Conservation (phyloP, 2,113 vertebrate genomes). For the Anarrhichthys ocellatus region DNA sequence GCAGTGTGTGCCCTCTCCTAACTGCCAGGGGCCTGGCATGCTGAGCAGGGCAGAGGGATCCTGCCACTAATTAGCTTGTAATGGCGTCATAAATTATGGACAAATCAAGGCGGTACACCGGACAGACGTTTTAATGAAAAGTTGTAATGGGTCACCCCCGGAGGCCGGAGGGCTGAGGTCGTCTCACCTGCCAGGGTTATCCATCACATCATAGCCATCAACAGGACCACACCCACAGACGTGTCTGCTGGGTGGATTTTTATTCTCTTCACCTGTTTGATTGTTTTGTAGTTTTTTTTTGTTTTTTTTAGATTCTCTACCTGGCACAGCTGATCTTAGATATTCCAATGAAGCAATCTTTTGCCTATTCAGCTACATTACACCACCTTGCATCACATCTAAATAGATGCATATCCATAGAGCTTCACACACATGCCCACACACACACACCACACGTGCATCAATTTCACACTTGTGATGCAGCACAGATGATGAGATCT, state of each 20-base stretch:
- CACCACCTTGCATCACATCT: conserved; percentile 52
- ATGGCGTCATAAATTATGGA: conserved; percentile 94
- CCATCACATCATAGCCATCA: conserved; percentile 70
- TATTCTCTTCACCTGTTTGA: conserved; percentile 22
- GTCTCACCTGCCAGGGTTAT: conserved; percentile 74
- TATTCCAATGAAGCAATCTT: conserved; percentile 40
- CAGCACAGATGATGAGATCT: conserved; percentile 42
- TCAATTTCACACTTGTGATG: conserved; percentile 38
- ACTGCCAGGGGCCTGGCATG: conserved; percentile 84
- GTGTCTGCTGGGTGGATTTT: conserved; percentile 8
- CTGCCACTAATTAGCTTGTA: conserved; percentile 93
- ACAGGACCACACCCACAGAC: conserved; percentile 48
- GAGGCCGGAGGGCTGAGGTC: conserved; percentile 71
- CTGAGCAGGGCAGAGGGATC: conserved; percentile 87
- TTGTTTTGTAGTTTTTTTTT: conserved; percentile 18
- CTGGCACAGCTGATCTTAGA: conserved; percentile 22
- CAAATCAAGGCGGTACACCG: conserved; percentile 90
- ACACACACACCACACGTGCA: conserved; percentile 20
- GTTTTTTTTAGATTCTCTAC: conserved; percentile 10
- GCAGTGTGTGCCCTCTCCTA: conserved; percentile 60
- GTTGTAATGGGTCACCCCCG: conserved; percentile 87
- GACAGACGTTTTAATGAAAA: conserved; percentile 89
- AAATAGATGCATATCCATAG: conserved; percentile 30
- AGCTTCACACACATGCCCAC: conserved; percentile 26
- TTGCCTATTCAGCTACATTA: conserved; percentile 32